These are phyloP conservation scores for Ctenomys sociabilis DNA, from an alignment of 2,113 vertebrate genomes.

Conservation along the genomic window DNA sequence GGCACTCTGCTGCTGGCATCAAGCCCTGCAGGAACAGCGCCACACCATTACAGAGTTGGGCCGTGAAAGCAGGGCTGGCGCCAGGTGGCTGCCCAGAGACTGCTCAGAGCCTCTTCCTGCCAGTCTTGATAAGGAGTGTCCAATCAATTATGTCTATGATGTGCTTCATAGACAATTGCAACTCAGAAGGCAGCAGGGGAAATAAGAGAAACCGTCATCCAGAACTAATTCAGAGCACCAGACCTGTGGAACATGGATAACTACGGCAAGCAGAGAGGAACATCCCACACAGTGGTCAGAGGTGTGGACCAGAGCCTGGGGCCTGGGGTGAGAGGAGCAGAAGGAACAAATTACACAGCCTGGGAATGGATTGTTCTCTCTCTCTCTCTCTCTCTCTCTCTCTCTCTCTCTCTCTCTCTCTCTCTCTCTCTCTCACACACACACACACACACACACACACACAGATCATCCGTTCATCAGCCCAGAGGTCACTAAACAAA, in stretches of 20 bases:
- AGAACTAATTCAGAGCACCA: neutral
- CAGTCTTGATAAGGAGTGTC: neutral
- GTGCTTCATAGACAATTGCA: neutral
- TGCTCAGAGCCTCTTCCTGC: neutral
- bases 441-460: neutral
- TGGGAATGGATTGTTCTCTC: neutral
- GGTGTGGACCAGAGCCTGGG: neutral
- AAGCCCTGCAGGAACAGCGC: neutral
- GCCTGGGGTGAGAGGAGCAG: neutral
- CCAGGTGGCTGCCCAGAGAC: neutral
- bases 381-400: too few species aligned
- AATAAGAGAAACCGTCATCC: neutral
- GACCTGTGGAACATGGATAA: neutral
- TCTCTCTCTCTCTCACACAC: too few species aligned
- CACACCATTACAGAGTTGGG: neutral
- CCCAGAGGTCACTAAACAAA: neutral
- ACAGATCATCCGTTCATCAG: neutral
- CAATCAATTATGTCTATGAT: neutral
- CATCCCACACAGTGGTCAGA: neutral
- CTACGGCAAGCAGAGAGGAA: neutral
- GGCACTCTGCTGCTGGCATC: neutral
- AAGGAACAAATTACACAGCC: neutral
- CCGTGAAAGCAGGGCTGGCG: too few species aligned
- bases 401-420: too few species aligned
- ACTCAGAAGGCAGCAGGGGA: slow-evolving; percentile 2